Conservation (phyloP, 2,888 invertebrate species). For the Acrobasis repandana region DNA sequence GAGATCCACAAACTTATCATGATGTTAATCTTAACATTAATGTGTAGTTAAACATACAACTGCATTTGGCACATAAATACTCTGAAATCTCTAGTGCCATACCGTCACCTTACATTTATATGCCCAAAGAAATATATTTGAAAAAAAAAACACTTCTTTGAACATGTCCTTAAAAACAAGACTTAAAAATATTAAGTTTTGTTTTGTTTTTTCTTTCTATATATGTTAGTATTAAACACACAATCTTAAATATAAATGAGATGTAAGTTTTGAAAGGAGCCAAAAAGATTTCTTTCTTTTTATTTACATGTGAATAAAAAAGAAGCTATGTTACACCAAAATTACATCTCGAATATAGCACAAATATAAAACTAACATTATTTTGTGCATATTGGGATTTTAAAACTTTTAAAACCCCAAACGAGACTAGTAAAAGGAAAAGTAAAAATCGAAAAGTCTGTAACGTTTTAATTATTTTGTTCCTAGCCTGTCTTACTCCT, state of each 20-base stretch:
- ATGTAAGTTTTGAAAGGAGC: conserved; percentile 40
- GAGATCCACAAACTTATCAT: conserved; percentile 40
- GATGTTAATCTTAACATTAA: conserved; percentile 50
- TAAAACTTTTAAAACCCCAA: conserved; percentile 20
- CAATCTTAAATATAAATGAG: conserved; percentile 50
- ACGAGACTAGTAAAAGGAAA: conserved; percentile 2
- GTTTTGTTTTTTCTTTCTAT: conserved; percentile 39
- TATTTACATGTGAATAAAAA: not conserved
- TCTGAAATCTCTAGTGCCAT: conserved; percentile 41
- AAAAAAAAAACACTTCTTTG: conserved; percentile 30
- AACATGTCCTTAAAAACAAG: conserved; percentile 31
- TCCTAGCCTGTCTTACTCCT: too few relatives aligned
- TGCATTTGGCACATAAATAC: conserved; percentile 45
- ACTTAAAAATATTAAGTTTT: conserved; percentile 35
- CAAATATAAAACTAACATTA: conserved; percentile 33
- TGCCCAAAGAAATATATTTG: conserved; percentile 46
- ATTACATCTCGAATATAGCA: conserved; percentile 25
- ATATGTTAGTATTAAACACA: conserved; percentile 66
- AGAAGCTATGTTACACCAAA: conserved; percentile 17
- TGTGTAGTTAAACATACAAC: conserved; percentile 60
- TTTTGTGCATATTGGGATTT: conserved; percentile 35
- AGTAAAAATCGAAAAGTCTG: not conserved
- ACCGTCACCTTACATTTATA: conserved; percentile 65
- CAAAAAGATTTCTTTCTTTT: conserved; percentile 9
- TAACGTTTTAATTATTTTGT: too few relatives aligned